Conservation (phyloP, 2,797 vertebrate genomes). For the Sebastes trivittatus region DNA sequence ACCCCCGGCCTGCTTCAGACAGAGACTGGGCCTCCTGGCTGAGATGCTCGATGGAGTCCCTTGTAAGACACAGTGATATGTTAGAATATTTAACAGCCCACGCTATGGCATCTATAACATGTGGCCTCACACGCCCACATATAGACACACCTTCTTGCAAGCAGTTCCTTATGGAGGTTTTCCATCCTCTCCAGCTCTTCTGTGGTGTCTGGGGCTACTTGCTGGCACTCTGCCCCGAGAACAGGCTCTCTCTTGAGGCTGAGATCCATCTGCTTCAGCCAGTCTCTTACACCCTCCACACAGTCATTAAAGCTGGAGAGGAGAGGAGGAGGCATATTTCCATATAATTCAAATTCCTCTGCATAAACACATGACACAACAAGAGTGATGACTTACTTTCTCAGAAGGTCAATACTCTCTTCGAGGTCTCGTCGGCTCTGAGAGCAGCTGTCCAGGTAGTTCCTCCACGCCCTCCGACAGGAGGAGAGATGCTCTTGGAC, state of each 20-base stretch:
- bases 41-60: slow-evolving; percentile 90
- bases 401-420: slow-evolving; percentile 84
- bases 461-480: slow-evolving; percentile 87
- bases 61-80: slow-evolving; percentile 57
- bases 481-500: slow-evolving; percentile 88
- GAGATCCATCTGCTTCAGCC: slow-evolving; percentile 90
- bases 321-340: not conserved
- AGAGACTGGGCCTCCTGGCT: slow-evolving; percentile 88
- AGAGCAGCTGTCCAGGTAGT: slow-evolving; percentile 85
- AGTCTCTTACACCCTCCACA: slow-evolving; percentile 84
- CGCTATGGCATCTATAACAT: slow-evolving; percentile 1
- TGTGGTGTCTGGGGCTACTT: slow-evolving; percentile 85
- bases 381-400: slow-evolving; percentile 64
- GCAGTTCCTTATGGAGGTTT: slow-evolving; percentile 89
- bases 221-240: slow-evolving; percentile 83
- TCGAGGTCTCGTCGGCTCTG: slow-evolving; percentile 87
- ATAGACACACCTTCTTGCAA: slow-evolving; percentile 86
- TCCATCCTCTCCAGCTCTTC: slow-evolving; percentile 90
- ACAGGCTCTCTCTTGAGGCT: slow-evolving; percentile 84
- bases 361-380: not conserved
- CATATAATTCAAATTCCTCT: slow-evolving; percentile 11
- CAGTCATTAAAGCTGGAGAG: slow-evolving; percentile 87
- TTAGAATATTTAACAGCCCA: slow-evolving; percentile 3
- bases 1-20: slow-evolving; percentile 85
- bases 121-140: slow-evolving; percentile 1